Conservation (phyloP, 1,140 invertebrate genomes). For the Copidosoma floridanum region DNA sequence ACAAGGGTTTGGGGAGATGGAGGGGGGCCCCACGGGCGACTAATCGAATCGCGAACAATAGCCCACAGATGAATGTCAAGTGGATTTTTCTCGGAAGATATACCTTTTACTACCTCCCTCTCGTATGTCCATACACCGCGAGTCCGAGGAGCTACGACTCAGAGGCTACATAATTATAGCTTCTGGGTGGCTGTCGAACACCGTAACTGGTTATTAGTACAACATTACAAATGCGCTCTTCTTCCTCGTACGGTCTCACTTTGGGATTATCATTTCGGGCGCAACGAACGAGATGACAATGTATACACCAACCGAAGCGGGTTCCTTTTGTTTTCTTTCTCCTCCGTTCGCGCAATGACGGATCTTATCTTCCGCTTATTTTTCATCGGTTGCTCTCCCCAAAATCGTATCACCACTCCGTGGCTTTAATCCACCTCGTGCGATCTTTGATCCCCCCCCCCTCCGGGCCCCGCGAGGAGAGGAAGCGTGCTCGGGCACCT, state of each 20-base stretch:
- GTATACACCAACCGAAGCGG: background rate
- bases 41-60: slow-evolving; percentile 26
- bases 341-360: too few relatives aligned
- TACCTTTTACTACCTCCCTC: too few relatives aligned
- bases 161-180: too few relatives aligned
- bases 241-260: too few relatives aligned
- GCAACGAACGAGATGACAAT: background rate
- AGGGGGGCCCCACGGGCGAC: background rate
- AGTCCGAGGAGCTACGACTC: too few relatives aligned
- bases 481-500: too few relatives aligned
- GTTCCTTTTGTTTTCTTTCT: slow-evolving; percentile 9
- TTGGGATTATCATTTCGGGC: too few relatives aligned
- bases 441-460: background rate
- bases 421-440: background rate
- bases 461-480: background rate
- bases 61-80: slow-evolving; percentile 49
- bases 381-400: too few relatives aligned
- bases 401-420: too few relatives aligned
- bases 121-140: too few relatives aligned
- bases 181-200: slow-evolving; percentile 57
- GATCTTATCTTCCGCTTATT: slow-evolving; percentile 11
- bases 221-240: too few relatives aligned
- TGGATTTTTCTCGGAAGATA: slow-evolving; percentile 40
- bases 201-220: slow-evolving; percentile 61
- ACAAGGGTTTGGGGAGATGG: too few relatives aligned